Conservation (phyloP, 2,113 vertebrate species). For the Xiphophorus hellerii region DNA sequence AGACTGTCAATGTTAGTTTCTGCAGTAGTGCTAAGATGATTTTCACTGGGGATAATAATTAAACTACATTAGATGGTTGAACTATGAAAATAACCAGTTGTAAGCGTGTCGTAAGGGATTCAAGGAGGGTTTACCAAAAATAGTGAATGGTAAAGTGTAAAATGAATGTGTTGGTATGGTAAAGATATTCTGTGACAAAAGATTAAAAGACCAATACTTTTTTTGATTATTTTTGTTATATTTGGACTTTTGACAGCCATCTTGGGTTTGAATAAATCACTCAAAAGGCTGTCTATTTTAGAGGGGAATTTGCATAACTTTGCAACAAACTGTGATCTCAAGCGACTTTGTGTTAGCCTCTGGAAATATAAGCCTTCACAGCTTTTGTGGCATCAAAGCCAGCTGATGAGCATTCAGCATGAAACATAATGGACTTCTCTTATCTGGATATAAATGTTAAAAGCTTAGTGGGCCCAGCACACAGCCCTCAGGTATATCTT, state of each 20-base stretch:
- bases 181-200: neutral
- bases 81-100: too few relatives aligned
- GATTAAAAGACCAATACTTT: neutral
- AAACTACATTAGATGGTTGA: too few relatives aligned
- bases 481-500: slow-evolving; percentile 33
- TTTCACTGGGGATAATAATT: too few relatives aligned
- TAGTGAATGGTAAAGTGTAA: too few relatives aligned
- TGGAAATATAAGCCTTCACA: slow-evolving; percentile 16
- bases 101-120: too few relatives aligned
- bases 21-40: too few relatives aligned
- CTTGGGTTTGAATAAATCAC: neutral
- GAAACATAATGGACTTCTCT: slow-evolving; percentile 41
- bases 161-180: neutral
- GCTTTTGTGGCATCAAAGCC: slow-evolving; percentile 33
- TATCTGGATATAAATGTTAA: slow-evolving; percentile 52
- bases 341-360: slow-evolving; percentile 9
- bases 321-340: slow-evolving; percentile 13
- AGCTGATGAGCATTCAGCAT: slow-evolving; percentile 27
- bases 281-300: neutral
- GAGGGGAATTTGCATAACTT: neutral
- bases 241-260: neutral
- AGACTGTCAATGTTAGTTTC: too few relatives aligned
- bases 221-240: neutral
- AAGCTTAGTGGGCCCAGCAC: slow-evolving; percentile 29
- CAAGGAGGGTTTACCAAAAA: too few relatives aligned